Conservation (phyloP, 2,113 vertebrate genomes). For the Oryzias woworae region DNA sequence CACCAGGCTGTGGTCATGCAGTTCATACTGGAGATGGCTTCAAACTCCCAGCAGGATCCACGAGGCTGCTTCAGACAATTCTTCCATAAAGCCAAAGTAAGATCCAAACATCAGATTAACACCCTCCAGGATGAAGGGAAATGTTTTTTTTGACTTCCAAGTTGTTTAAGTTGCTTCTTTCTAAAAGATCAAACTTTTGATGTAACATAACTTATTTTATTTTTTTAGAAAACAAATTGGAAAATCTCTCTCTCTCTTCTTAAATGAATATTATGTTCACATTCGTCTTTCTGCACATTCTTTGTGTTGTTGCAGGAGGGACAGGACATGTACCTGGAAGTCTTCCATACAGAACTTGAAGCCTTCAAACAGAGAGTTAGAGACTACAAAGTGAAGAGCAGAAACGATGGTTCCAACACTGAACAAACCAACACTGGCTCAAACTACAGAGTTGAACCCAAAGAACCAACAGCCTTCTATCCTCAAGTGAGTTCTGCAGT, state of each 20-base stretch:
- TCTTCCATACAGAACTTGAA: constrained; percentile 92
- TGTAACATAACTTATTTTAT: not conserved
- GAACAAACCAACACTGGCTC: constrained; percentile 59
- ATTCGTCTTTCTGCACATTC: too few relatives aligned
- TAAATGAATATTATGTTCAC: not conserved
- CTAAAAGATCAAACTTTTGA: not conserved
- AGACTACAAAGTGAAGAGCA: constrained; percentile 79
- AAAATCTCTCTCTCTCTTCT: not conserved
- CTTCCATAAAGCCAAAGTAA: constrained; percentile 98
- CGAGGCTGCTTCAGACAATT: constrained; percentile 95
- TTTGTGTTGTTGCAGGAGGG: constrained; percentile 76
- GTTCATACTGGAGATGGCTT: constrained; percentile 97
- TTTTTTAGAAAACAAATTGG: not conserved
- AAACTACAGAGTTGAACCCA: constrained; percentile 73
- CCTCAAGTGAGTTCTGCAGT: constrained; percentile 76
- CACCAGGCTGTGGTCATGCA: constrained; percentile 97
- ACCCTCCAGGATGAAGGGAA: not conserved
- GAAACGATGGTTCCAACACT: constrained; percentile 62
- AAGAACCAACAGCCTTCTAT: constrained; percentile 81
- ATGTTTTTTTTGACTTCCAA: not conserved
- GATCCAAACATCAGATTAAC: constrained; percentile 17
- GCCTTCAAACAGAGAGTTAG: constrained; percentile 90
- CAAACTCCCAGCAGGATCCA: constrained; percentile 89
- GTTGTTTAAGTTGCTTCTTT: not conserved
- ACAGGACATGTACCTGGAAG: constrained; percentile 91